Conservation (phyloP, 1,140 invertebrate genomes). For the Pogonomyrmex californicus region DNA sequence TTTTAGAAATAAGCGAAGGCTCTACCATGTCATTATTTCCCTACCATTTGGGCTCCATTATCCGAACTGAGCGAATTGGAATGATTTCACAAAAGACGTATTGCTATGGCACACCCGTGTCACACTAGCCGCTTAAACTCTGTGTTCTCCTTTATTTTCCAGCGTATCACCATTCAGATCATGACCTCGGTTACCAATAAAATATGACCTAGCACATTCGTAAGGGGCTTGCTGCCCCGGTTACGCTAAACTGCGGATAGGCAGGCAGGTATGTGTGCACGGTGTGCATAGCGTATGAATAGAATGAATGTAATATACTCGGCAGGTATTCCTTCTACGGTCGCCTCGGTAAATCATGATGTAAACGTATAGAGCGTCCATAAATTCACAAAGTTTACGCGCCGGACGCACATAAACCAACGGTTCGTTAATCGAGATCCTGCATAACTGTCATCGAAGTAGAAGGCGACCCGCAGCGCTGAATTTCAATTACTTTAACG, state of each 20-base stretch:
- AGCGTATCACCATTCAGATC: conserved; percentile 31
- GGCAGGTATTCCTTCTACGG: conserved; percentile 63
- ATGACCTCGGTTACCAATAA: conserved; percentile 58
- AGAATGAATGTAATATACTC: conserved; percentile 63
- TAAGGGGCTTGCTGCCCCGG: conserved; percentile 21
- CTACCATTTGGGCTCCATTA: not conserved
- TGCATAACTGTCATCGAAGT: conserved; percentile 62
- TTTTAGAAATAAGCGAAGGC: not conserved
- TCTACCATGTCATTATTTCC: not conserved
- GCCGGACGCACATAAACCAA: conserved; percentile 64
- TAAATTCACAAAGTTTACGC: conserved; percentile 62
- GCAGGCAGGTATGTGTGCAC: conserved; percentile 9
- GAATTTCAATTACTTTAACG: conserved; percentile 67
- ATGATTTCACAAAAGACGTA: conserved; percentile 2
- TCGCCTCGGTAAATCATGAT: conserved; percentile 60
- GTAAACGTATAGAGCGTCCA: conserved; percentile 60
- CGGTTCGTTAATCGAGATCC: conserved; percentile 66
- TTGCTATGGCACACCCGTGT: not conserved
- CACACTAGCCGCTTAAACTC: not conserved
- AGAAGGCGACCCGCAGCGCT: conserved; percentile 49
- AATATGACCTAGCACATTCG: conserved; percentile 59
- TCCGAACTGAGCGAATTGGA: not conserved
- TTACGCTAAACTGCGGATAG: conserved; percentile 49
- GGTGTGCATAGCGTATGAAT: conserved; percentile 28
- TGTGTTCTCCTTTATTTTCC: conserved; percentile 36